These are phyloP conservation scores for Eubucco bourcierii DNA, from an alignment of 2,113 vertebrate species.

Conservation along the genomic window DNA sequence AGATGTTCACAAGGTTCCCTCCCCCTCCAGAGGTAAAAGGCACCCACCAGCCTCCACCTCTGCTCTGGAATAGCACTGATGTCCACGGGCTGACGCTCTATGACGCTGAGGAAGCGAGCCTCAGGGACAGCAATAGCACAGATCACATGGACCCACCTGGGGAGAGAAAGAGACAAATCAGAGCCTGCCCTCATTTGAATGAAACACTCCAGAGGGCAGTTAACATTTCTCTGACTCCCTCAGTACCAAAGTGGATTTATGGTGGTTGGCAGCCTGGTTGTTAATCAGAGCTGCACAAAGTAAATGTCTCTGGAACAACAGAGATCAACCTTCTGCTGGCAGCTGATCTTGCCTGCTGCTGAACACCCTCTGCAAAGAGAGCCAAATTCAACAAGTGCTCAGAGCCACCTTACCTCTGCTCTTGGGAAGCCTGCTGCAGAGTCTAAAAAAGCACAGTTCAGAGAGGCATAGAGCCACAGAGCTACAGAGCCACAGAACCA, in stretches of 20 bases:
- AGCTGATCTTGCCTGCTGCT: neutral
- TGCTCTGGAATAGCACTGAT: constrained; percentile 88
- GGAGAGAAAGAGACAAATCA: constrained; percentile 3
- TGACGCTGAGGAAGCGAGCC: constrained; percentile 87
- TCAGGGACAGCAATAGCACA: constrained; percentile 94
- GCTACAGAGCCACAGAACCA: no score
- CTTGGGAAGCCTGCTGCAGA: neutral
- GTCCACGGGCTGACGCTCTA: constrained; percentile 91
- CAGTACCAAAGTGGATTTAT: neutral
- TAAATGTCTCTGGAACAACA: constrained; percentile 6
- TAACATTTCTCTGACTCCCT: constrained; percentile 44
- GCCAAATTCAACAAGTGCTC: neutral
- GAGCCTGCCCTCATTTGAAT: neutral
- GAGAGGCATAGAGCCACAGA: no score
- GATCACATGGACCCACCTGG: constrained; percentile 94
- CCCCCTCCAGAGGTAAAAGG: neutral
- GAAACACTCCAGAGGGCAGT: constrained; percentile 23
- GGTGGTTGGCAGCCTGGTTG: neutral
- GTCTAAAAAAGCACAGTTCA: neutral
- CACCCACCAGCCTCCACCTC: constrained; percentile 90
- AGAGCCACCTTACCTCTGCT: neutral
- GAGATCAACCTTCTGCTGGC: neutral
- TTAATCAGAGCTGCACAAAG: neutral
- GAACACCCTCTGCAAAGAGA: neutral
- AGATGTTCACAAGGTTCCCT: neutral